These are phyloP conservation scores for Hyposoter dolosus DNA, from an alignment of 2,888 invertebrate species.

Conservation along the genomic window DNA sequence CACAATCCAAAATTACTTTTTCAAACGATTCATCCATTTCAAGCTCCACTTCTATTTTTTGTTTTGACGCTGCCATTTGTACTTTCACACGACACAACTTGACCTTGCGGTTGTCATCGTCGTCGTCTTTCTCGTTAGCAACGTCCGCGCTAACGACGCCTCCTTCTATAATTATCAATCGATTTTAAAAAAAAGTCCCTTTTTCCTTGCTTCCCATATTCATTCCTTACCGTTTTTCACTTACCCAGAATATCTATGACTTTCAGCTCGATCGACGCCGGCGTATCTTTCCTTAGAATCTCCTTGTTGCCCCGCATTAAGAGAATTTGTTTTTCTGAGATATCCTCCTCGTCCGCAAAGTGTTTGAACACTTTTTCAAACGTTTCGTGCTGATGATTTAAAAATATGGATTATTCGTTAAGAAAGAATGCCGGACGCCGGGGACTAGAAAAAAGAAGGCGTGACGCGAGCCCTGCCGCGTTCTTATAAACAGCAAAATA, in stretches of 20 bases:
- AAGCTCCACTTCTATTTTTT: constrained; percentile 60
- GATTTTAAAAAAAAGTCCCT: background rate
- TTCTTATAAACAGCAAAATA: too few species aligned
- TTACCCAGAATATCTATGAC: constrained; percentile 69
- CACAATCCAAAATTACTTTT: constrained; percentile 59
- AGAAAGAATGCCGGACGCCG: background rate
- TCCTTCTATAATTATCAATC: constrained; percentile 49
- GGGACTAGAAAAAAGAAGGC: too few species aligned
- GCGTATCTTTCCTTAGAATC: constrained; percentile 61
- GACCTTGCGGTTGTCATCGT: constrained; percentile 14
- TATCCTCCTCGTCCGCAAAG: constrained; percentile 57
- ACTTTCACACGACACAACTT: constrained; percentile 67
- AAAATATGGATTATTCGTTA: background rate
- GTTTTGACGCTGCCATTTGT: constrained; percentile 67
- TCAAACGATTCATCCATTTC: constrained; percentile 65
- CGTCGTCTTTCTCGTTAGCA: background rate
- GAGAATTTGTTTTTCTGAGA: constrained; percentile 63
- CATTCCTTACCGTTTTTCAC: background rate
- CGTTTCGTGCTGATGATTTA: constrained; percentile 58
- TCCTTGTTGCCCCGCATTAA: constrained; percentile 40
- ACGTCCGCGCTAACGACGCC: constrained; percentile 43
- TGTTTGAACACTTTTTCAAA: constrained; percentile 66
- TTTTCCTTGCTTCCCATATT: background rate
- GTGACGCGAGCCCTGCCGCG: too few species aligned
- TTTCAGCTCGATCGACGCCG: constrained; percentile 63